These are phyloP conservation scores for Chrysodeixis includens DNA, from an alignment of 2,888 invertebrate species.

Conservation along the genomic window DNA sequence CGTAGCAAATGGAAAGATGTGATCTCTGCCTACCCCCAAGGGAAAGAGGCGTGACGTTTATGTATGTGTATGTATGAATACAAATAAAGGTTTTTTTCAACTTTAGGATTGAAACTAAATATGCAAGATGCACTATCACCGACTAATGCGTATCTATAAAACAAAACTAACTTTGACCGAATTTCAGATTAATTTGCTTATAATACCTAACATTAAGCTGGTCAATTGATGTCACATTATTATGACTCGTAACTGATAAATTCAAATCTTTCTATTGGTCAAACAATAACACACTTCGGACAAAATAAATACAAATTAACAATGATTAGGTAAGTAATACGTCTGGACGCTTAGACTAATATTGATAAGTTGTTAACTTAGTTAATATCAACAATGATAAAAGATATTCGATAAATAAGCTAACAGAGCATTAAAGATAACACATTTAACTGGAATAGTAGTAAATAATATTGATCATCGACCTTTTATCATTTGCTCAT, in stretches of 20 bases:
- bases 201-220: not conserved
- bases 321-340: not conserved
- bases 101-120: no score
- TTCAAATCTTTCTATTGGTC: not conserved
- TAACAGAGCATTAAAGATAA: conserved; percentile 37
- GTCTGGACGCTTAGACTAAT: not conserved
- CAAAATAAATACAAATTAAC: conserved; percentile 4
- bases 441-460: conserved; percentile 15
- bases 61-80: no score
- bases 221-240: not conserved
- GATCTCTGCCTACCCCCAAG: no score
- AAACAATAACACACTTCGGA: not conserved
- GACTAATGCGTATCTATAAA: no score
- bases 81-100: no score
- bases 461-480: conserved; percentile 15
- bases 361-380: conserved; percentile 1
- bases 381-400: conserved; percentile 36
- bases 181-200: no score
- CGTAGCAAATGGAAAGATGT: no score
- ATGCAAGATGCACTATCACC: no score
- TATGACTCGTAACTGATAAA: not conserved
- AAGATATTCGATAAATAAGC: conserved; percentile 30
- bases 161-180: no score
- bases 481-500: conserved; percentile 35
- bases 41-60: no score